Base-by-base conservation (phyloP, 1,140 invertebrate genomes). In the Halictus rubicundus region DNA sequence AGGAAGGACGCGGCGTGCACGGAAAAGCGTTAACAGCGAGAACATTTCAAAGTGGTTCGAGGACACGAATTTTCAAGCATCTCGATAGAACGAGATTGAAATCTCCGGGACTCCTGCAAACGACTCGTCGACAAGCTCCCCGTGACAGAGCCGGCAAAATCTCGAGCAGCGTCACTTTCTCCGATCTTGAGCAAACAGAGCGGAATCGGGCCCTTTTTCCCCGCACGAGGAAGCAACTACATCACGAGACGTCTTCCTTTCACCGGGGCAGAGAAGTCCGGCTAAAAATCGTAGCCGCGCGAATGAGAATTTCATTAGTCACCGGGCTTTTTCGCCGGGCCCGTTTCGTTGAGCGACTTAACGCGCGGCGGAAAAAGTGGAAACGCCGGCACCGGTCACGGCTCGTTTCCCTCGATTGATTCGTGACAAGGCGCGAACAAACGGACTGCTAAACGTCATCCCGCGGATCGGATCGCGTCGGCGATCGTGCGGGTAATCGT, bases 321-420 rank as follows among this genome's bases (percentile, higher is more conserved):
- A 86, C 74, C 54, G 77, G 60, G 3, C 61, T 79, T 79, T 79
- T 79, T 79, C 77, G 69, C 46, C 42, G 19, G 57, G 79, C 57
- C 61, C 54, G 69, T 65, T 73, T 79, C 69, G 70, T 66, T 60
- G 25, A 21, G 69, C 70, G 77, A 79, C 73, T 79, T 74, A 73
- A 74, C 70, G 61, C 49, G 19, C 25, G 14, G 59, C 65, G 5
- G 5, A 66, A 83, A 83, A 75, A 27, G 64, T 27, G 32, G 72
- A 81, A 60, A 82, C 59, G 68, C 59, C 68, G 77, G 65, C 49
- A 73, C 60, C 61, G 71, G 80, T 85, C 63, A 81, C 54, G 60
- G 69, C 60, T 84, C 52, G 69, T 84, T 85, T 81, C 73, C 69
- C 82, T 60, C 78, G 60, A 81, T 81, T 68, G 68, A 72, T 84